A percentile compares a stretch with the other conserved stretches of the same genome.
These are phyloP conservation scores for Phyllostomus hastatus DNA, from an alignment of 2,113 vertebrate species.

Conservation along the genomic window DNA sequence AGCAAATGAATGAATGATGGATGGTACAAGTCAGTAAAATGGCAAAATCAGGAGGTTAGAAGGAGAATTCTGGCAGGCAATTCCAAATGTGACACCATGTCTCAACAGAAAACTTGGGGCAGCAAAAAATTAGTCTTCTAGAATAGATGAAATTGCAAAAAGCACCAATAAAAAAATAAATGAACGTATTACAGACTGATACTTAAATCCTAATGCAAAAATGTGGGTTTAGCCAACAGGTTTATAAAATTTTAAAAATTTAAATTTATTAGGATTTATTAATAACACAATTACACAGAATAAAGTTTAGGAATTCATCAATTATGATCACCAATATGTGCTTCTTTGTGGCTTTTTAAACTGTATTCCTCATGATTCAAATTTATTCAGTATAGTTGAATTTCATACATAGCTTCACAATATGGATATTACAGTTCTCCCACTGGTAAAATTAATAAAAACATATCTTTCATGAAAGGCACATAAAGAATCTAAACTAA, in stretches of 20 bases:
- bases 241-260: constrained; percentile 76
- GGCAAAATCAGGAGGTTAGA: not conserved
- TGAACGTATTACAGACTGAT: not conserved
- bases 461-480: constrained; percentile 82
- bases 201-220: not conserved
- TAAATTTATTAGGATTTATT: constrained; percentile 74
- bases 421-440: constrained; percentile 64
- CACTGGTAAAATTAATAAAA: constrained; percentile 75
- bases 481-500: constrained; percentile 84
- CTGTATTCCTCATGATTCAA: constrained; percentile 45
- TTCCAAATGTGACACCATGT: not conserved
- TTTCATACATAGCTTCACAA: constrained; percentile 64
- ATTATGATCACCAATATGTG: constrained; percentile 65
- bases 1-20: not conserved
- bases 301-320: constrained; percentile 73
- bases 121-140: not conserved
- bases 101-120: not conserved
- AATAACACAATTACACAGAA: constrained; percentile 72
- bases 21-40: not conserved
- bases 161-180: not conserved
- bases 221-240: constrained; percentile 12
- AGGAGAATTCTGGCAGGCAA: not conserved
- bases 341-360: constrained; percentile 68
- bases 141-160: not conserved
- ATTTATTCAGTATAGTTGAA: constrained; percentile 56